Conservation (phyloP, 2,797 vertebrate species). For the Lepidocolaptes lacrymiger region DNA sequence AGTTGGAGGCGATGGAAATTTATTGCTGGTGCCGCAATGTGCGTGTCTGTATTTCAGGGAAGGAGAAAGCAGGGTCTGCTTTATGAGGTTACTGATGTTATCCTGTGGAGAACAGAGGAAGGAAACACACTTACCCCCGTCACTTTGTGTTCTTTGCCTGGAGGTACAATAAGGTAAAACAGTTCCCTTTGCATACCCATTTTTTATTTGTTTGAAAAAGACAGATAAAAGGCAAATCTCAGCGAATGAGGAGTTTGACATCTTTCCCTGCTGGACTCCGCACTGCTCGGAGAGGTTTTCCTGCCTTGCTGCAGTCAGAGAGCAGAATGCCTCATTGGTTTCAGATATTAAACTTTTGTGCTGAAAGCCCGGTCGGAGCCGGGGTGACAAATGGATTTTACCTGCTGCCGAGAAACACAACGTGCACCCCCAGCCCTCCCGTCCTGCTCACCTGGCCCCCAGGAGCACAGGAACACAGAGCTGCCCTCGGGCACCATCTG, state of each 20-base stretch:
- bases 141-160: constrained; percentile 31
- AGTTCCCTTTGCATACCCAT: constrained; percentile 46
- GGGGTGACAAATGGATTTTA: constrained; percentile 88
- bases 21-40: constrained; percentile 54
- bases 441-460: constrained; percentile 69
- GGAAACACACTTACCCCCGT: constrained; percentile 33
- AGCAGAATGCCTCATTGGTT: constrained; percentile 80
- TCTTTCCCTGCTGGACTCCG: constrained; percentile 26
- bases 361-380: constrained; percentile 79
- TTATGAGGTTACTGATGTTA: constrained; percentile 64
- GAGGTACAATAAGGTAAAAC: constrained; percentile 60
- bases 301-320: constrained; percentile 47
- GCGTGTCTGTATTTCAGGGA: constrained; percentile 52
- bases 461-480: constrained; percentile 79
- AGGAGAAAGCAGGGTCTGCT: constrained; percentile 59
- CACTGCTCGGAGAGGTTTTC: background rate
- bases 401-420: constrained; percentile 82
- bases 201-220: constrained; percentile 61
- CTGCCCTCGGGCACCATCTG: constrained; percentile 87
- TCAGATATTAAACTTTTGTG: constrained; percentile 82
- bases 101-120: constrained; percentile 51
- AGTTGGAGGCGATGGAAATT: constrained; percentile 61
- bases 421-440: constrained; percentile 60
- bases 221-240: background rate
- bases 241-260: background rate